Evolutionary conservation across 1,140 invertebrate genomes (phyloP), one percentile per base, ranked within the genome.

Genomic region (Notospermus geniculatus): DNA sequence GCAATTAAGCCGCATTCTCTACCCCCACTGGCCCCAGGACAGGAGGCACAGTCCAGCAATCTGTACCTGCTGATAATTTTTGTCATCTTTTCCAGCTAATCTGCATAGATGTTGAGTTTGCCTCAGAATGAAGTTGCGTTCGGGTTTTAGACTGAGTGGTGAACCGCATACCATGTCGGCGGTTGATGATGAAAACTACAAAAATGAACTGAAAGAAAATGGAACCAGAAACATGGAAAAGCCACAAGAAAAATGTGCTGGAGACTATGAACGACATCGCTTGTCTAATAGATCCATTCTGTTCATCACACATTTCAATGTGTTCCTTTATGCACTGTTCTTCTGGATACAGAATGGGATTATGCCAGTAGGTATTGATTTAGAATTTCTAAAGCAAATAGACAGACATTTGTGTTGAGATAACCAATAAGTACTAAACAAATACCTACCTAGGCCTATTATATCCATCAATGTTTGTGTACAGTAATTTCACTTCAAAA

Each of bases 311-410:
- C 76, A 78, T 64, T 27, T 77, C 9, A 77, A 77, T 57, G 73
- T 78, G n/a, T 74, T 77, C 32, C 56, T 77, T 13, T 78, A 78
- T 64, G 66, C 76, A 15, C 65, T 68, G 52, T 75, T 71, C 55
- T 78, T 78, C 41, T 78, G 75, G 75, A 75, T 77, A 54, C 75
- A 77, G 54, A 70, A 59, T 46, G 72, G 72, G 54, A 68, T 69
- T 15, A 54, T 78, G 32, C 76, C 76, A 28, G 76, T 78, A 68
- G 65, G 71, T 58, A 5, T 5, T 7, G 9, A 22, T 9, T 5
- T 30, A 30, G 52, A 17, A 28, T 27, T 7, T 19, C 19, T 5
- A 25, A 29, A 22, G 19, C 32, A 30, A 22, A 11, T 11, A 11
- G 19, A 13, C 22, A 19, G 11, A 13, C 19, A 43, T 11, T 43